Conservation (phyloP, 1,140 invertebrate species). For the Cotesia typhae region DNA sequence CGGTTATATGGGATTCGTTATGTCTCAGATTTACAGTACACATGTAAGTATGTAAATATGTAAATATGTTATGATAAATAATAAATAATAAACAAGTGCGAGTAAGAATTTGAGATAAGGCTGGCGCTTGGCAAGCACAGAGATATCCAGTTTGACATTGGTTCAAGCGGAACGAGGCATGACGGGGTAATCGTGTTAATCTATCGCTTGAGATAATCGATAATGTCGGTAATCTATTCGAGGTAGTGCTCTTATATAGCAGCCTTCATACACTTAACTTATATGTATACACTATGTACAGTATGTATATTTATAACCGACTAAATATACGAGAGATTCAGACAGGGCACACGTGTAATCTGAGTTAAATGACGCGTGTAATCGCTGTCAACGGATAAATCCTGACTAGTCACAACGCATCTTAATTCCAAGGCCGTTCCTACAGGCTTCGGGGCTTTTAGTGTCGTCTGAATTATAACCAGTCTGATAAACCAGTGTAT, state of each 20-base stretch:
- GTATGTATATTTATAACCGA: conserved; percentile 17
- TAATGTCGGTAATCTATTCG: conserved; percentile 55
- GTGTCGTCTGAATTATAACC: neutral
- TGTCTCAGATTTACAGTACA: neutral
- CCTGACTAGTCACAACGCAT: conserved; percentile 31
- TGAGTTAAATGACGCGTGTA: conserved; percentile 55
- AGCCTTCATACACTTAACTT: conserved; percentile 25
- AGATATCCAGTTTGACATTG: conserved; percentile 52
- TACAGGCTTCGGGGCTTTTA: neutral
- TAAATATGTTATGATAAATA: neutral
- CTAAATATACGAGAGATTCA: neutral
- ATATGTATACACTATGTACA: neutral
- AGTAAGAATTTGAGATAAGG: conserved; percentile 25
- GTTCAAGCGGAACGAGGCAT: conserved; percentile 52
- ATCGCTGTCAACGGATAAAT: conserved; percentile 43
- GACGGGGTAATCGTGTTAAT: conserved; percentile 56
- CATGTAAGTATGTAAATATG: neutral
- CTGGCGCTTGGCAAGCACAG: neutral
- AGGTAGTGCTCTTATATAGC: conserved; percentile 39
- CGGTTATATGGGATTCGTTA: no score
- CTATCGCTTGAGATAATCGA: conserved; percentile 54
- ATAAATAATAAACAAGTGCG: conserved; percentile 2
- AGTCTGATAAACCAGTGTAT: neutral
- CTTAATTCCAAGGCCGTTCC: conserved; percentile 47
- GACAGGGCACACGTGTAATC: conserved; percentile 40